A percentile compares a stretch with the other conserved stretches of the same genome.
Conservation (phyloP, 2,888 invertebrate species). For the Euclidia mi region DNA sequence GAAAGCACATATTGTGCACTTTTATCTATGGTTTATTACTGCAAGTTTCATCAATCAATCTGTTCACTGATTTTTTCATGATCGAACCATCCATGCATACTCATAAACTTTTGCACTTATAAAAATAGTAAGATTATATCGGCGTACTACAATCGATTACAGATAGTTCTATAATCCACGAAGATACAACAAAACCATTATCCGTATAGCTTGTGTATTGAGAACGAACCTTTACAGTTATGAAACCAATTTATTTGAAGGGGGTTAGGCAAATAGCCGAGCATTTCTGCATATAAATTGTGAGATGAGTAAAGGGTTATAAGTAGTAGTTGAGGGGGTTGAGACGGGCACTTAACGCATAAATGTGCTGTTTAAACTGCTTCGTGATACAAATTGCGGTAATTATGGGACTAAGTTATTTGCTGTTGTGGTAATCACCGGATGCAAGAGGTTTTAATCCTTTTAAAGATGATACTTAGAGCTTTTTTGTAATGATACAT, state of each 20-base stretch:
- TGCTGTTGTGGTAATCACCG: neutral
- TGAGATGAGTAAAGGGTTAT: slow-evolving; percentile 5
- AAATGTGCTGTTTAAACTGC: neutral
- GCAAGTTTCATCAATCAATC: too few relatives aligned
- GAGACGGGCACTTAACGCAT: neutral
- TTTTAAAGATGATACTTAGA: neutral
- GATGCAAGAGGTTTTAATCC: neutral
- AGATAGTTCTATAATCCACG: too few relatives aligned
- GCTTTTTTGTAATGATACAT: too few relatives aligned
- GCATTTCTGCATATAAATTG: slow-evolving; percentile 7
- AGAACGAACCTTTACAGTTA: neutral
- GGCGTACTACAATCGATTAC: too few relatives aligned
- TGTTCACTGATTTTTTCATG: too few relatives aligned
- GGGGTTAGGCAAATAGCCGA: slow-evolving; percentile 1
- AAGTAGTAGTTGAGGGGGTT: slow-evolving; percentile 4
- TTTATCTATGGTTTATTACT: too few relatives aligned
- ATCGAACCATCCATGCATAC: too few relatives aligned
- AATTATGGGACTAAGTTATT: neutral
- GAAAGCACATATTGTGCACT: too few relatives aligned
- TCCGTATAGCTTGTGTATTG: slow-evolving; percentile 4
- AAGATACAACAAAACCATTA: too few relatives aligned
- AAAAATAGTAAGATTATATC: too few relatives aligned
- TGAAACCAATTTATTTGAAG: slow-evolving; percentile 4
- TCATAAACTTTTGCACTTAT: too few relatives aligned
- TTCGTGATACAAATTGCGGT: slow-evolving; percentile 2